Base-by-base conservation (phyloP, 2,113 vertebrate genomes). In the Ictidomys tridecemlineatus region DNA sequence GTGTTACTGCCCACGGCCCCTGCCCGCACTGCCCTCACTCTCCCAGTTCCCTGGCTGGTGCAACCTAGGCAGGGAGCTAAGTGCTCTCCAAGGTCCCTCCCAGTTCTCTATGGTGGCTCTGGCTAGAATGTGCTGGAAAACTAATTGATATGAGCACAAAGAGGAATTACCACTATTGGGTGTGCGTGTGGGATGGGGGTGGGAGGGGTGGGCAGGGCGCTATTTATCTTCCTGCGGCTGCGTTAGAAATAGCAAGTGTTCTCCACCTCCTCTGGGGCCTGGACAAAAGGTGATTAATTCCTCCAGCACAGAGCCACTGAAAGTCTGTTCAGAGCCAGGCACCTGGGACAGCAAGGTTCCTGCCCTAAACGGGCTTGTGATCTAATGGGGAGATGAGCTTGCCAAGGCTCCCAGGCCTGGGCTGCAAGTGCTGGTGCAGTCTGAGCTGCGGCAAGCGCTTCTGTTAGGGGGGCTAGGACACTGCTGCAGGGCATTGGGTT, bases 211-310 rank as follows among this genome's bases (percentile, higher is more conserved):
- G 89, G 83, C 83, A 76, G 79, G 97, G 96, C 0, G 0, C 9
- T 65, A 32, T 92, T 70, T 94, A 69, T 53, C 83, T 97, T 95
- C 96, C 96, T 96, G 89, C 85, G 63, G 85, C 72, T 78, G 78
- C 74, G 78, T 93, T 94, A 63, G 96, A 97, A 97, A 97, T 95
- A 97, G 89, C 86, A 85, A 70, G 85, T 10, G 12, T 72, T 67
- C 82, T 89, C 74, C 10, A 28, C 65, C 42, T 93, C 80, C 70
- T 73, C 76, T 30, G 91, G 77, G 74, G 70, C 24, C 84, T 37
- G 83, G 94, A 90, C 97, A 80, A 89, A 94, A 94, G 94, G 63
- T 93, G 93, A 95, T 94, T 87, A 76, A 42, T 93, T 89, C 86
- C 77, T 73, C 69, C 8, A 32, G 78, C 45, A 48, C 32, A 1